Conservation (phyloP, 2,113 vertebrate genomes). For the Onychostruthus taczanowskii region DNA sequence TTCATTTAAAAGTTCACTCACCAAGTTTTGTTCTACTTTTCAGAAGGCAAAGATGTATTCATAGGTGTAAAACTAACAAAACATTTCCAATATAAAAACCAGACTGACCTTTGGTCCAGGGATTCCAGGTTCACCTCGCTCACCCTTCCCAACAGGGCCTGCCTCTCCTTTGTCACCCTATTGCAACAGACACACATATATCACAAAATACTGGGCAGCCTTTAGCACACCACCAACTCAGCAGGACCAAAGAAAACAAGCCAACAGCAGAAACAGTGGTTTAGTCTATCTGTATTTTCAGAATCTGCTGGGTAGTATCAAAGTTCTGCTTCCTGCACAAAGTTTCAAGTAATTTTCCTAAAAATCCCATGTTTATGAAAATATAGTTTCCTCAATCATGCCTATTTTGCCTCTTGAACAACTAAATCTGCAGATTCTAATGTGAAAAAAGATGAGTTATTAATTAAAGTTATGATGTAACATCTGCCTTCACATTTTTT, state of each 20-base stretch:
- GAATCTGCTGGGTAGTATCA: neutral
- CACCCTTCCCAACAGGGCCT: slow-evolving; percentile 88
- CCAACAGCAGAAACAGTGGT: neutral
- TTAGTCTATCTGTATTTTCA: neutral
- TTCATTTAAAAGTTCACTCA: neutral
- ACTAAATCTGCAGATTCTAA: neutral
- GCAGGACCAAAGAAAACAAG: neutral
- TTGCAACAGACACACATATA: neutral
- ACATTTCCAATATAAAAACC: neutral
- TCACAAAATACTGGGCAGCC: neutral
- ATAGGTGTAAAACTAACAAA: neutral
- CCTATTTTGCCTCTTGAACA: neutral
- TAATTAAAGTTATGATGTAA: neutral
- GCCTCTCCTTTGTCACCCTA: slow-evolving; percentile 92
- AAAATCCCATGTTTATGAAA: neutral
- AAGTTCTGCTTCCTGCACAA: neutral
- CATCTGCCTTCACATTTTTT: neutral
- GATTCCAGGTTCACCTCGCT: slow-evolving; percentile 85
- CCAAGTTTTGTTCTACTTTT: neutral
- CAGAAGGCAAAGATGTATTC: neutral
- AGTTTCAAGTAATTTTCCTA: neutral
- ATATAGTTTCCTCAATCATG: neutral
- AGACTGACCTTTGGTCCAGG: slow-evolving; percentile 88
- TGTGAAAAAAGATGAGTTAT: neutral
- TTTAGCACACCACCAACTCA: neutral